Conservation (phyloP, 2,113 vertebrate species). For the Dromaius novaehollandiae region DNA sequence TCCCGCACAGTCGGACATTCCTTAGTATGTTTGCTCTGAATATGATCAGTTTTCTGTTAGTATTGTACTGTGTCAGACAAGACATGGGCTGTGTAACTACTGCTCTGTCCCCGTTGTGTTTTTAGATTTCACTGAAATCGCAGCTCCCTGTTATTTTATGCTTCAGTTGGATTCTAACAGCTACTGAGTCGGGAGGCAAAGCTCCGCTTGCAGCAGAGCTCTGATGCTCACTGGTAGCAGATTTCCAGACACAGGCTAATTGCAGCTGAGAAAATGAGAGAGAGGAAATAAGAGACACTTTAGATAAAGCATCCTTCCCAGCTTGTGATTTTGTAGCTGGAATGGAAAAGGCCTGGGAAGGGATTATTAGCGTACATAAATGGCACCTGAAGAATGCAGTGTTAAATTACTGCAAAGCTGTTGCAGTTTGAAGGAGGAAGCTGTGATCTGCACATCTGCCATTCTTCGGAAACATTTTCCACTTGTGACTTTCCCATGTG, state of each 20-base stretch:
- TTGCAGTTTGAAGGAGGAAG: conserved; percentile 35
- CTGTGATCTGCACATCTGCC: conserved; percentile 58
- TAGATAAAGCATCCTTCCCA: conserved; percentile 38
- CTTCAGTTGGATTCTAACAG: neutral
- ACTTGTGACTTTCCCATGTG: conserved; percentile 43
- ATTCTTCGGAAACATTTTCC: conserved; percentile 47
- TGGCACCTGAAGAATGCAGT: conserved; percentile 59
- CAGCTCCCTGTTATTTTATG: neutral
- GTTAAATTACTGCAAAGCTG: conserved; percentile 50
- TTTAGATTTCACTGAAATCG: neutral
- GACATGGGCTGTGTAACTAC: neutral
- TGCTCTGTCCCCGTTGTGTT: neutral
- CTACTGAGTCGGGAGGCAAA: neutral
- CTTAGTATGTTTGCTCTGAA: neutral
- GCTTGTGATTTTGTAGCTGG: conserved; percentile 51
- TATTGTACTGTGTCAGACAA: neutral
- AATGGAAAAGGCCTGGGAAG: conserved; percentile 49
- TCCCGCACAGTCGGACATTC: neutral
- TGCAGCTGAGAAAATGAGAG: conserved; percentile 25
- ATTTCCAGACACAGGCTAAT: conserved; percentile 47
- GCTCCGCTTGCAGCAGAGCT: neutral
- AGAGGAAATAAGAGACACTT: conserved; percentile 45
- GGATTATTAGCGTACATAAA: conserved; percentile 29
- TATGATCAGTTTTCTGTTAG: neutral
- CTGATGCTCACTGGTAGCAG: neutral